phyloP scores from a whole-genome alignment of 2,113 vertebrate species.

The Neoarius graeffei region DNA sequence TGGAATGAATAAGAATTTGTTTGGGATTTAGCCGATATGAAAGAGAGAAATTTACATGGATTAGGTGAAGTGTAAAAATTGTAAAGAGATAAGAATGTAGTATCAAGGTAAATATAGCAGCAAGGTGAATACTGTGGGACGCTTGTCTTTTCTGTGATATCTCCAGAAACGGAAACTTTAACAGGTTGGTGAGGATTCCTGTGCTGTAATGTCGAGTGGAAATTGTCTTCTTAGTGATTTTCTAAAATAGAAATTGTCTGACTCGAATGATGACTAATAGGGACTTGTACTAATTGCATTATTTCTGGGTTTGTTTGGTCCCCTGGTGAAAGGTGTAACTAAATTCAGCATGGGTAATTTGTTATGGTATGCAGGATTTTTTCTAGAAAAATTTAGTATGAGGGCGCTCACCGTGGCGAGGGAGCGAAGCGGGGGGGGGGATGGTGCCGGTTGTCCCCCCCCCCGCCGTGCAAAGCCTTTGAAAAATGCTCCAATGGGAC shows the following conservation, averaged over 20 bases:
- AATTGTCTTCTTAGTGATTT: no score
- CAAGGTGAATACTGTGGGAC: neutral
- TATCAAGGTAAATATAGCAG: neutral
- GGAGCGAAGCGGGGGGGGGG: no score
- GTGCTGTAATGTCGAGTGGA: neutral
- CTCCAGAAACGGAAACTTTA: neutral
- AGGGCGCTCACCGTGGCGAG: no score
- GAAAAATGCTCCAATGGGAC: no score
- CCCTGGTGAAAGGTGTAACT: neutral
- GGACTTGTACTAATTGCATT: neutral
- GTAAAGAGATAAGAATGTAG: neutral
- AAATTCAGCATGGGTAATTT: neutral
- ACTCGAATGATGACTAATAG: no score
- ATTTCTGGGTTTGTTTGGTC: neutral
- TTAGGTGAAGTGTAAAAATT: neutral
- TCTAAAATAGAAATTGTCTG: no score
- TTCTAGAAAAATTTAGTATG: no score
- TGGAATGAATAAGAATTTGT: neutral
- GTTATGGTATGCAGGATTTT: neutral
- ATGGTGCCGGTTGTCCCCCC: no score
- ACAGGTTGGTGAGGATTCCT: neutral
- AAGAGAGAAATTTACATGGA: neutral
- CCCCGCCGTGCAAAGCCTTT: no score
- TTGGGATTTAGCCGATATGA: neutral
- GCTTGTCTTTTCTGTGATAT: neutral